Conservation (phyloP, 2,113 vertebrate genomes). For the Mustela nigripes region DNA sequence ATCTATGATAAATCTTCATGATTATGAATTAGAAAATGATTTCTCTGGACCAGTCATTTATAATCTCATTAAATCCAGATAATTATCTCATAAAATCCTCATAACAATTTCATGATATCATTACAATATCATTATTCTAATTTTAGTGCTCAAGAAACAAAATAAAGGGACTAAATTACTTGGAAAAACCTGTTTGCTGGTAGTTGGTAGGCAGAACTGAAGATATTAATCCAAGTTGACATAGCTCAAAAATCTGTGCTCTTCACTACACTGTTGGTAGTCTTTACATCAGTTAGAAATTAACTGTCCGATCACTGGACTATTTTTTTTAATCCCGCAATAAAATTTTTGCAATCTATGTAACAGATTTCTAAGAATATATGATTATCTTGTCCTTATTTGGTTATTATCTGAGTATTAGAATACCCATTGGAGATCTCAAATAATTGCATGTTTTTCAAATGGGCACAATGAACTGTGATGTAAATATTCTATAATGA, state of each 20-base stretch:
- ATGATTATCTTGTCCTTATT: background rate
- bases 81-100: background rate
- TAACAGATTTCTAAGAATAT: background rate
- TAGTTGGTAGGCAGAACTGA: background rate
- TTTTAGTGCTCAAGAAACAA: background rate
- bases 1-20: background rate
- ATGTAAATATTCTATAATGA: background rate
- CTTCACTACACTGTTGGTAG: background rate
- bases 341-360: background rate
- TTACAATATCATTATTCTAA: background rate
- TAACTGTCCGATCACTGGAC: background rate
- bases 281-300: background rate
- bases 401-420: background rate
- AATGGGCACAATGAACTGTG: background rate
- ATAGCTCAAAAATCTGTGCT: background rate
- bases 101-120: background rate
- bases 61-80: constrained; percentile 6
- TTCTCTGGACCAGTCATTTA: background rate
- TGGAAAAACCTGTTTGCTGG: background rate
- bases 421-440: background rate
- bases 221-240: background rate
- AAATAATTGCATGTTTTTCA: background rate
- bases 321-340: background rate
- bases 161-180: background rate
- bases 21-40: background rate